Base-by-base conservation (phyloP, 1,140 invertebrate genomes). In the Periplaneta americana region DNA sequence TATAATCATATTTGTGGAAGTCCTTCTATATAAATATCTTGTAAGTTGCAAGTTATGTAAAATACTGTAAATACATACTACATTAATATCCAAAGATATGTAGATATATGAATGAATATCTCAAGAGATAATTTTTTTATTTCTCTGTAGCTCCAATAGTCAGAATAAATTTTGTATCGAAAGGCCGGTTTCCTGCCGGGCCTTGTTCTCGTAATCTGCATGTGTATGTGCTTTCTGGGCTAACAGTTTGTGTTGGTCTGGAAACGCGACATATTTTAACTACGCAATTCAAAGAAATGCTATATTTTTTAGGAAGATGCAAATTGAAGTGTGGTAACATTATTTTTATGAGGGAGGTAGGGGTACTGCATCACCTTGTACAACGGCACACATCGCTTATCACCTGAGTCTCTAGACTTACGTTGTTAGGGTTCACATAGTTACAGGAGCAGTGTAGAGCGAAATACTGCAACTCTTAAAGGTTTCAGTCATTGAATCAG, bases 341-440 rank as follows among this genome's bases (percentile, higher is more conserved):
- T 66, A 57, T 66, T 66, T 66, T 48, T 48, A 28, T 66, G 48
- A 66, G 48, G 48, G 48, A n/a, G 28, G 28, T n/a, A n/a, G 48
- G 22, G 39, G 4, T 28, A 66, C 22, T 66, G n/a, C 28, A n/a
- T 66, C n/a, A n/a, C n/a, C n/a, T n/a, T n/a, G n/a, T n/a, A n/a
- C n/a, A n/a, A n/a, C n/a, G 18, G 57, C 37, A 79, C 35, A 33
- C 34, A 79, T 34, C 39, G 57, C 33, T 79, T 79, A 32, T 48
- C 36, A 57, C 78, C 57, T 75, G 31, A 79, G 77, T 80, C 36
- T 80, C 74, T 80, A 80, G 80, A 48, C 17, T 79, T 17, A 37
- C 31, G 74, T 81, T 79, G 31, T 31, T 75, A 80, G 39, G 39
- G 74, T 57, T 84, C 87, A 76, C 86, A 86, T 86, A 88, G 88